Evolutionary conservation across 2,797 vertebrate genomes (phyloP).

Genomic region (Pempheris klunzingeri): DNA sequence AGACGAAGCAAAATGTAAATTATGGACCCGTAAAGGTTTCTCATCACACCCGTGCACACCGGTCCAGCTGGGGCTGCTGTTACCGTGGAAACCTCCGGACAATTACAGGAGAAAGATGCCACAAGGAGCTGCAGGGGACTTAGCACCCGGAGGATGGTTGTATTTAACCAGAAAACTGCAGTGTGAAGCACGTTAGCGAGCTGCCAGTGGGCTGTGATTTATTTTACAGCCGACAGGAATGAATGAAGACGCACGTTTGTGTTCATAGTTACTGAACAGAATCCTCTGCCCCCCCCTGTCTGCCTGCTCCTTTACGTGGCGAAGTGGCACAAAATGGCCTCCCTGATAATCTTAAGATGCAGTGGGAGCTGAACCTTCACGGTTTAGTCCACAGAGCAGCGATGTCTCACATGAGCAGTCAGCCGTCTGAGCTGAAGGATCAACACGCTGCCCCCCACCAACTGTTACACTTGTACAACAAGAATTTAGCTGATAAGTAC

Average conservation of each 20-base stretch:
- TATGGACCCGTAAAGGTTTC: not conserved
- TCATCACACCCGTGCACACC: constrained; percentile 22
- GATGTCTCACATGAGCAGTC: constrained; percentile 43
- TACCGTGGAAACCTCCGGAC: constrained; percentile 56
- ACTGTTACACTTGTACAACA: constrained; percentile 26
- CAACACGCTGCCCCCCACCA: constrained; percentile 30
- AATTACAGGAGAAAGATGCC: not conserved
- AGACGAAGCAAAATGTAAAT: constrained; percentile 27
- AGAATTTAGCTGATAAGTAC: constrained; percentile 29
- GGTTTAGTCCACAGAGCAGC: not conserved
- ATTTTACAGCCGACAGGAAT: not conserved
- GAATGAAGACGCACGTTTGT: not conserved
- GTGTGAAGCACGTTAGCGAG: not conserved
- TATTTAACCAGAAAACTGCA: not conserved
- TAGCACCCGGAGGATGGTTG: constrained; percentile 18
- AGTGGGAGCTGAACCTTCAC: not conserved
- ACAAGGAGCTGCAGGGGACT: not conserved
- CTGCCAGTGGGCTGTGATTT: not conserved
- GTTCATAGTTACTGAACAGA: not conserved
- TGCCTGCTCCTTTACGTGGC: not conserved
- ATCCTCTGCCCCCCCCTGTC: not conserved
- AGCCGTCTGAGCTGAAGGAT: constrained; percentile 29
- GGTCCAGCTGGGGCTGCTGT: constrained; percentile 32
- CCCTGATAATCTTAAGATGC: not conserved
- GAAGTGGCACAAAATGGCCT: constrained; percentile 22